Evolutionary conservation across 2,797 vertebrate genomes (phyloP), one percentile per base, ranked within the genome.

Genomic region (Leptatherina wallacei): DNA sequence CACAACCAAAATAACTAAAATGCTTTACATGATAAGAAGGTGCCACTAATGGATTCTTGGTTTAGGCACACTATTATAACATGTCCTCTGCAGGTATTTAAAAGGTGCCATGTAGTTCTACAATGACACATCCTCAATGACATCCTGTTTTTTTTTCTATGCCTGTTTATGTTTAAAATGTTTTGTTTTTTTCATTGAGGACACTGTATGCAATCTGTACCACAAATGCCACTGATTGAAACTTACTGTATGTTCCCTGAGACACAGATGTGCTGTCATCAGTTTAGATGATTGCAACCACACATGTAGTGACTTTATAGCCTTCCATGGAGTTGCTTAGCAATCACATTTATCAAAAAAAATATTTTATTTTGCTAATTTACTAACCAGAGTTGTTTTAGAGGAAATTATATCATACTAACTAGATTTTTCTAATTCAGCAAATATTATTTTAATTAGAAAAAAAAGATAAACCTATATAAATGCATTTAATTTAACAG

Each of bases 201-300:
- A 93, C 86, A 90, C 75, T 80, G 91, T 95, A 94, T 95, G 93
- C 94, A 94, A 94, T 93, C 91, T 90, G 90, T 91, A 93, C 93
- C 91, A 90, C 80, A 78, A 89, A 91, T 91, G 92, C 91, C 92
- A 85, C 93, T 92, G 92, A 92, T 92, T 29, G 90, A 91, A 89
- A 92, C 91, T 89, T 65, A 89, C 89, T 90, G 91, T 93, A 91
- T 73, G 67, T 83, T 89, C 89, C 81, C 85, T 64, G 86, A 86
- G 86, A 84, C 81, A 64, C 86, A 85, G 82, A 77, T 69, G 65
- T 83, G 75, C 69, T 85, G 88, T 87, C 87, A 75, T 91, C 88
- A 85, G 82, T 87, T 73, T 71, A 82, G 79, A 87, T 78, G 84
- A 84, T 84, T 85, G 81, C 83, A 84, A 65, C 74, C 83, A 82